phyloP scores from a whole-genome alignment of 2,113 vertebrate species.

The Oncorhynchus mykiss region DNA sequence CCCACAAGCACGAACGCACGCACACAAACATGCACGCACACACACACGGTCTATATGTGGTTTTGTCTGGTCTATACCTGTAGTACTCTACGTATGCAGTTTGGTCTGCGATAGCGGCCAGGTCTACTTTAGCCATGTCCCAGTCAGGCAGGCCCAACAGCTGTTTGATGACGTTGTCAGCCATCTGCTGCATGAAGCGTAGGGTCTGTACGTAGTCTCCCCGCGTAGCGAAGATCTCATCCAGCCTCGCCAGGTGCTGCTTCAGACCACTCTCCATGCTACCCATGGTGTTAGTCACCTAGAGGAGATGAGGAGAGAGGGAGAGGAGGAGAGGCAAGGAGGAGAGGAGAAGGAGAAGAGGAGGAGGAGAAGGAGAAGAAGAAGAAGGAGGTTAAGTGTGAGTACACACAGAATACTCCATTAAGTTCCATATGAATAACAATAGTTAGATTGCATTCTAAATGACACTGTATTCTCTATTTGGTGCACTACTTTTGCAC shows the following conservation, averaged over 20 bases:
- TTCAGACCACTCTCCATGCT: conserved; percentile 81
- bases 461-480: too few species aligned
- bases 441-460: too few species aligned
- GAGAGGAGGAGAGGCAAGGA: not conserved
- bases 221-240: conserved; percentile 85
- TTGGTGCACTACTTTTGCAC: too few species aligned
- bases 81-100: conserved; percentile 82
- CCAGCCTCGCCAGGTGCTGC: conserved; percentile 81
- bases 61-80: conserved; percentile 74
- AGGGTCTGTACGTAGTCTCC: conserved; percentile 87
- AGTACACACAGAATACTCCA: too few species aligned
- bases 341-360: not conserved
- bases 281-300: conserved; percentile 81
- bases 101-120: conserved; percentile 72
- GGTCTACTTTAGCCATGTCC: conserved; percentile 71
- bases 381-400: too few species aligned
- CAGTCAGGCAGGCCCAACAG: conserved; percentile 84
- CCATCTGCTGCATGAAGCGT: conserved; percentile 86
- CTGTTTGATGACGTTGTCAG: conserved; percentile 76
- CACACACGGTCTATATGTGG: not conserved
- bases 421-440: too few species aligned
- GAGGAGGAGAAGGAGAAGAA: not conserved
- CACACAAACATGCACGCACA: not conserved
- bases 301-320: not conserved
- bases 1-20: not conserved